Evolutionary conservation across 1,140 invertebrate species (phyloP), one percentile per base, ranked within the genome.

Genomic region (Macrobrachium nipponense): DNA sequence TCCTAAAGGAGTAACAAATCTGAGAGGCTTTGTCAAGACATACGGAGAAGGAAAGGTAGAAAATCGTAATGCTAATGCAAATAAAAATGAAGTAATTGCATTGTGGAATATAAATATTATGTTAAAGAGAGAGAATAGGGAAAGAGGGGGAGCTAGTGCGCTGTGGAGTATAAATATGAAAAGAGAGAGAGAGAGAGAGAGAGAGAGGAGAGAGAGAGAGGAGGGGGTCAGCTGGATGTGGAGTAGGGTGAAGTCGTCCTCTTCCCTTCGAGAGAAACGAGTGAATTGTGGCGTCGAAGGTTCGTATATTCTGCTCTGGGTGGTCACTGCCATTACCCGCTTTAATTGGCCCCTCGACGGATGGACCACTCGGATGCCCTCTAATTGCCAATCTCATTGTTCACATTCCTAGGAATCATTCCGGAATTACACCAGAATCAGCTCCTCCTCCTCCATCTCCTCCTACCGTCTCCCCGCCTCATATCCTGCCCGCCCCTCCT

Each of bases 321-420:
- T 68, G 83, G 83, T 86, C 83, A 86, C n/a, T 78, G 83, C 83
- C 78, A 86, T 86, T 86, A 80, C 77, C 51, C 59, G 77, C 75
- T 86, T 86, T 86, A 86, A 86, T 86, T 86, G 83, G 83, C 80
- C 83, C 77, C 83, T 68, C 83, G 83, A 86, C 83, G 83, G 83
- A 86, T 86, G 83, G 83, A 61, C 77, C 78, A 73, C 83, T 80
- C 77, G 83, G 83, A 86, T 79, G 77, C 66, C 68, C 83, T 86
- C 83, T 86, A 86, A 86, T 86, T 86, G 83, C 62, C 83, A 86
- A 86, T 86, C 83, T 86, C 83, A 86, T 86, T 86, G 83, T 86
- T 79, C 83, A 86, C 83, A 86, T 86, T 86, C 83, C 83, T 86
- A 86, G 83, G 83, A 86, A 79, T 86, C 83, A 86, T 86, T 86